These are phyloP conservation scores for Tor tambroides DNA, from an alignment of 2,113 vertebrate species.

Conservation along the genomic window DNA sequence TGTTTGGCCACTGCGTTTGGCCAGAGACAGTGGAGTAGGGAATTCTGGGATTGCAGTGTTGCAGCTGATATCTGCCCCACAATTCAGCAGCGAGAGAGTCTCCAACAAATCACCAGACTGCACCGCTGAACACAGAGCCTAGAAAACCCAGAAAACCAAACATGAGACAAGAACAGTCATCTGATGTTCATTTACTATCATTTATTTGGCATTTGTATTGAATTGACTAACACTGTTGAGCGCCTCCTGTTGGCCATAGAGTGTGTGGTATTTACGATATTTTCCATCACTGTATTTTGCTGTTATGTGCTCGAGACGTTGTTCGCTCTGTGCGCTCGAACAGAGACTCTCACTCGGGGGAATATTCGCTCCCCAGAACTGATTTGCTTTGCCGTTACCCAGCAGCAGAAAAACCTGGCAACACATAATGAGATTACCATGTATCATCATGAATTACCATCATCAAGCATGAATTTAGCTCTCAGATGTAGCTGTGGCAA, in stretches of 20 bases:
- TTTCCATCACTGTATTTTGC: slow-evolving; percentile 84
- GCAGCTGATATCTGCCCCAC: slow-evolving; percentile 78
- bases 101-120: slow-evolving; percentile 81
- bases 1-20: slow-evolving; percentile 71
- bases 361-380: slow-evolving; percentile 84
- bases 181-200: neutral
- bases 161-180: neutral
- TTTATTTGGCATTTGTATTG: neutral
- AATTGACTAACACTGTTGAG: slow-evolving; percentile 76
- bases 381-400: slow-evolving; percentile 75
- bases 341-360: slow-evolving; percentile 79
- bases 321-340: slow-evolving; percentile 63
- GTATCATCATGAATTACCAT: neutral
- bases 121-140: slow-evolving; percentile 80
- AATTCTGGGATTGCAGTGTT: slow-evolving; percentile 70
- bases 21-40: slow-evolving; percentile 76
- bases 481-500: neutral
- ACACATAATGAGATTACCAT: fast-evolving
- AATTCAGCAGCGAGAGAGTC: slow-evolving; percentile 81
- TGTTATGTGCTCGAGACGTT: slow-evolving; percentile 71
- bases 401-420: slow-evolving; percentile 77
- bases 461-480: neutral
- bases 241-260: slow-evolving; percentile 82
- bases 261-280: slow-evolving; percentile 79
- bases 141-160: neutral